Evolutionary conservation across 2,888 invertebrate genomes (phyloP).

Genomic region (Hirtodrosophila duncani): DNA sequence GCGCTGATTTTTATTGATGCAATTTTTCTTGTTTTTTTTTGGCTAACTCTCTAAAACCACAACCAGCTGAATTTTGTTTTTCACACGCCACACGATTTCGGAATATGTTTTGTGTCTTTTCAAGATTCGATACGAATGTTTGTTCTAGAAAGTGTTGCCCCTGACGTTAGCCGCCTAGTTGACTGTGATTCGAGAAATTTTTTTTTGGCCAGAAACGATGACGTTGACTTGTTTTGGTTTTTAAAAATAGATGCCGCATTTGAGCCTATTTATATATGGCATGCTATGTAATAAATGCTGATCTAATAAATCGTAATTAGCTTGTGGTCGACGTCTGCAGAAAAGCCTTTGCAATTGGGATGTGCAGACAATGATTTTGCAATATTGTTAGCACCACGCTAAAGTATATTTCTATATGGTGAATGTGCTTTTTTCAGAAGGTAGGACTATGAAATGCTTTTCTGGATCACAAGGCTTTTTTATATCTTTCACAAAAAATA

Average conservation of each 20-base stretch:
- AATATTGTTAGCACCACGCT: no score
- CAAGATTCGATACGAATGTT: slow-evolving; percentile 40
- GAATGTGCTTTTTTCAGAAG: no score
- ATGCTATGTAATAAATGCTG: no score
- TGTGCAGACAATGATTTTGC: no score
- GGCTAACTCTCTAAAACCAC: slow-evolving; percentile 28
- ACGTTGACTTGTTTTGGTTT: slow-evolving; percentile 39
- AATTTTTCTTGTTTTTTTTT: slow-evolving; percentile 17
- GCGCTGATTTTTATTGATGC: slow-evolving; percentile 42
- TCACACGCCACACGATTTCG: slow-evolving; percentile 35
- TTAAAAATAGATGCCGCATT: slow-evolving; percentile 34
- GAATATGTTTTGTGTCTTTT: slow-evolving; percentile 29
- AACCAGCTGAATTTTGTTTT: slow-evolving; percentile 27
- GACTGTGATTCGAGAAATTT: slow-evolving; percentile 18
- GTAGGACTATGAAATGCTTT: no score
- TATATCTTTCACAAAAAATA: no score
- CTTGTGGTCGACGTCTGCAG: no score
- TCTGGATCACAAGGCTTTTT: no score
- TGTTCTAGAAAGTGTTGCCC: slow-evolving; percentile 40
- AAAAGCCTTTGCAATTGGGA: no score
- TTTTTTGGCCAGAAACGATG: slow-evolving; percentile 25
- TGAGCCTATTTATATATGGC: no score
- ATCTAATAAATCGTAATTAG: no score
- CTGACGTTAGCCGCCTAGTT: slow-evolving; percentile 26
- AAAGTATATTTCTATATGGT: no score